Conservation (phyloP, 2,888 invertebrate species). For the Xanthia icteritia region DNA sequence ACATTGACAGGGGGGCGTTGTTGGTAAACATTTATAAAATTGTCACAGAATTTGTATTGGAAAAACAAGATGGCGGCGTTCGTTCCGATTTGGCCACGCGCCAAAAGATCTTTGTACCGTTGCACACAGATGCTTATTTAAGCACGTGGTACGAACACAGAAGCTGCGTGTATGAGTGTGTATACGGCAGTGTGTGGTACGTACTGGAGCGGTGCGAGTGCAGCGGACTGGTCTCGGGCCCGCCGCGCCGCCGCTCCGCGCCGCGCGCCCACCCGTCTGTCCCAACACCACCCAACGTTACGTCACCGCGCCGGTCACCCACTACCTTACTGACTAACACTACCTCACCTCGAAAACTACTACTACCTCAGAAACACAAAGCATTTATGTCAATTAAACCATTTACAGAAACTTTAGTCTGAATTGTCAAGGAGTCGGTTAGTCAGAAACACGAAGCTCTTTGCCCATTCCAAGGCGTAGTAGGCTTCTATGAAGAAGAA, state of each 20-base stretch:
- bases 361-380: neutral
- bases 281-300: slow-evolving; percentile 84
- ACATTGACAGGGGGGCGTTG: neutral
- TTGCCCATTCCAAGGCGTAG: neutral
- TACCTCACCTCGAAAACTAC: neutral
- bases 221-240: slow-evolving; percentile 96
- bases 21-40: neutral
- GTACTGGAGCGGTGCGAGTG: slow-evolving; percentile 96
- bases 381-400: neutral
- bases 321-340: slow-evolving; percentile 63
- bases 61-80: neutral
- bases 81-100: neutral
- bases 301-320: slow-evolving; percentile 41
- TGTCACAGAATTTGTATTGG: too few relatives aligned
- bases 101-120: neutral
- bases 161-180: slow-evolving; percentile 28
- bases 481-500: neutral
- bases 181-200: slow-evolving; percentile 81
- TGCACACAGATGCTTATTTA: neutral
- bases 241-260: slow-evolving; percentile 90
- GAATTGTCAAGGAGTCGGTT: neutral
- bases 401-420: neutral
- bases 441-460: neutral
- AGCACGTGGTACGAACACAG: slow-evolving; percentile 15
- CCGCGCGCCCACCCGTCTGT: slow-evolving; percentile 89